A percentile compares a stretch with the other conserved stretches of the same genome.
These are phyloP conservation scores for Drosophila truncata DNA, from an alignment of 1,140 invertebrate genomes.

Conservation along the genomic window DNA sequence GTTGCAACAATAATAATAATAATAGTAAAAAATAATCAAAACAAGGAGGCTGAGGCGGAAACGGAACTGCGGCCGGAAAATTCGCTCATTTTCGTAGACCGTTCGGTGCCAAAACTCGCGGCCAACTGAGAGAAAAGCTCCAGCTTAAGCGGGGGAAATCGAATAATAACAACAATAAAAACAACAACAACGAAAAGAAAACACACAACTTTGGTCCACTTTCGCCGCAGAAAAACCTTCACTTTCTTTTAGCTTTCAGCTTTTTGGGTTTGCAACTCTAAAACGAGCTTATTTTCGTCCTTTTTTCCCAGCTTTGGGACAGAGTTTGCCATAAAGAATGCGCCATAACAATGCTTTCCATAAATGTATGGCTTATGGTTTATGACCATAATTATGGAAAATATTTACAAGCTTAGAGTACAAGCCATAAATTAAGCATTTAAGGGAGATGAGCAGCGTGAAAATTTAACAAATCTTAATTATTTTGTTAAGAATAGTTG, in stretches of 20 bases:
- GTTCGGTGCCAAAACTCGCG: constrained; percentile 62
- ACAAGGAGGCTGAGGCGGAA: constrained; percentile 10
- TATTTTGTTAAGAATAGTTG: neutral
- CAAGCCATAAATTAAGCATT: neutral
- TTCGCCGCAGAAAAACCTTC: neutral
- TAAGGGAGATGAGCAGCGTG: neutral
- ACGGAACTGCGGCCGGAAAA: constrained; percentile 27
- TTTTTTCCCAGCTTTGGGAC: constrained; percentile 10
- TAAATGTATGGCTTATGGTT: neutral
- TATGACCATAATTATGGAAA: neutral
- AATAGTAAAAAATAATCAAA: constrained; percentile 9
- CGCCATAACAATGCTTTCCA: neutral
- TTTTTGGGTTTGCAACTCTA: neutral
- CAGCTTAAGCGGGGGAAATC: constrained; percentile 5
- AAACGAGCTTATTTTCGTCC: neutral
- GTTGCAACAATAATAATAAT: constrained; percentile 5
- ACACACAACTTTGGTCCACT: constrained; percentile 53
- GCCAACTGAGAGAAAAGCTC: constrained; percentile 52
- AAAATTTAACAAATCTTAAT: neutral
- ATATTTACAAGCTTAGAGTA: neutral
- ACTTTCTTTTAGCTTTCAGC: neutral
- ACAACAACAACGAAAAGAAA: constrained; percentile 7
- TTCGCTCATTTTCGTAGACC: constrained; percentile 48
- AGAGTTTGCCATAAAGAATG: neutral
- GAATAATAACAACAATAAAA: too few relatives aligned